Evolutionary conservation across 2,797 vertebrate genomes (phyloP), one percentile per base, ranked within the genome.

Genomic region (Pteronotus mesoamericanus): DNA sequence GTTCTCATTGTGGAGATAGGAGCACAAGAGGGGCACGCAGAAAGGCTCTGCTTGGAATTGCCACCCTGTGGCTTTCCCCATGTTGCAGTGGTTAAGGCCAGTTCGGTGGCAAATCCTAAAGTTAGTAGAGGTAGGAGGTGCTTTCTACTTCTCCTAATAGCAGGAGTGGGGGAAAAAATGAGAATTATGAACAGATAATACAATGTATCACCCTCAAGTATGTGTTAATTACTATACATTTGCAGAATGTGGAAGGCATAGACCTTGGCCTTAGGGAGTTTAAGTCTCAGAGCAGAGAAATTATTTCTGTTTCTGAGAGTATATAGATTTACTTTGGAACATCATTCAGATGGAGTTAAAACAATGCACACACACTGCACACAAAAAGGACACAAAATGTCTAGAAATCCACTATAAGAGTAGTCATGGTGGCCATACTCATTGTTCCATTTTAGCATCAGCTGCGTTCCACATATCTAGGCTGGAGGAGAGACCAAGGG

Each of bases 211-310:
- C 8, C 11, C 66, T 46, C 79, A 89, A 75, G 19, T 42, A 39
- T 29, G 29, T 55, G 9, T 94, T 46, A 80, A 39, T 79, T 71
- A 15, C 55, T 34, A 2, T 82, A n/a, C 3, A 21, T 21, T 64
- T 82, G 39, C 21, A 75, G 61, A 82, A 64, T 66, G 2, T 34
- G 34, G 14, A 91, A 48, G 26, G 19, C 3, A 10, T 11, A 51
- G 29, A 24, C 3, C 11, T 74, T 71, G 79, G 26, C 55, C 19
- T 46, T 74, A 19, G 53, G 29, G 11, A 34, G 4, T 19, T 85
- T 71, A 51, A 46, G n/a, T 53, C 57, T 79, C 15, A 26, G 29
- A 91, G 15, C 86, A 37, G 39, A 93, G 51, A 94, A 10, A 69
- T 84, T n/a, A 55, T 44, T 46, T 91, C 32, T 44, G 2, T 42